Conservation (phyloP, 2,113 vertebrate species). For the Neodon shergylaensis region DNA sequence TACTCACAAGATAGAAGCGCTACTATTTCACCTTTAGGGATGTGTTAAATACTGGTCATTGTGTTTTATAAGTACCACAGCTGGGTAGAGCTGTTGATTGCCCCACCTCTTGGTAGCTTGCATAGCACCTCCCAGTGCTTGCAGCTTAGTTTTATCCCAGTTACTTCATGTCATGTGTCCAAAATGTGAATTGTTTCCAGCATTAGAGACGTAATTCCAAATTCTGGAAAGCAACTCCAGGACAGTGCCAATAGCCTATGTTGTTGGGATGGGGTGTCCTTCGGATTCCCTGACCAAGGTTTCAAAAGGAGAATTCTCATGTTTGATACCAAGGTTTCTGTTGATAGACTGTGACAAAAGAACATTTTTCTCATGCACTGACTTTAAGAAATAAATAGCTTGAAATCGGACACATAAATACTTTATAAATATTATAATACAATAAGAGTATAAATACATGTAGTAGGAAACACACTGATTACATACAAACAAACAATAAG, state of each 20-base stretch:
- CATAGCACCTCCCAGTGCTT: not conserved
- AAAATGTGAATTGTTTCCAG: not conserved
- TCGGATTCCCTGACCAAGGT: not conserved
- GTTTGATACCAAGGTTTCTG: not conserved
- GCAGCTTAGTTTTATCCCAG: not conserved
- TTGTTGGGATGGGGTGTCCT: not conserved
- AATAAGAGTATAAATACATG: not conserved
- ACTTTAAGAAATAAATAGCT: not conserved
- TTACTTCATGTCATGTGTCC: not conserved
- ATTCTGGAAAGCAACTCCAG: not conserved
- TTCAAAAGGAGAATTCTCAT: not conserved
- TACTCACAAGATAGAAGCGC: not conserved
- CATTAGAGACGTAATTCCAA: not conserved
- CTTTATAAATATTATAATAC: constrained; percentile 7
- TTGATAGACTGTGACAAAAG: not conserved
- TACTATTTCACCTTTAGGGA: not conserved
- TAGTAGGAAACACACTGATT: not conserved
- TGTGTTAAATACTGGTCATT: not conserved
- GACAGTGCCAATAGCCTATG: not conserved
- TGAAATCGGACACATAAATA: not conserved
- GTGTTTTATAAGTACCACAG: not conserved
- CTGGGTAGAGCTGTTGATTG: not conserved
- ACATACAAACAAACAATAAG: not conserved
- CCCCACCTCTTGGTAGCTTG: not conserved
- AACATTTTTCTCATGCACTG: not conserved